Evolutionary conservation across 2,888 invertebrate species (phyloP).

Genomic region (Pilophorus perplexus): DNA sequence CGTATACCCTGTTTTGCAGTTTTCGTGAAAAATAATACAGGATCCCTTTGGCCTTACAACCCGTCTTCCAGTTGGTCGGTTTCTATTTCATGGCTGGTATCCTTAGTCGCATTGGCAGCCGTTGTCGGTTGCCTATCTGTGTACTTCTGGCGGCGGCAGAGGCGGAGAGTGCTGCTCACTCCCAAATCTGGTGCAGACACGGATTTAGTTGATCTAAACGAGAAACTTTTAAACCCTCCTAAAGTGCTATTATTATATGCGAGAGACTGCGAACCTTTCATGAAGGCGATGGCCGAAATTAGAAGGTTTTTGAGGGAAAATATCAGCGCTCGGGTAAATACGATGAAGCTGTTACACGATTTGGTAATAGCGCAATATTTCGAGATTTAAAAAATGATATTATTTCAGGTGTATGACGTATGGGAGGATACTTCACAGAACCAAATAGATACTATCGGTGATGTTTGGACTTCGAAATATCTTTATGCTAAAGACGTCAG

Average conservation of each 20-base stretch:
- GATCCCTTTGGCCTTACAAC: no score
- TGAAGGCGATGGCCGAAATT: slow-evolving; percentile 24
- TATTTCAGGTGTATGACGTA: slow-evolving; percentile 23
- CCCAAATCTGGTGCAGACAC: not conserved
- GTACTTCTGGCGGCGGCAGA: no score
- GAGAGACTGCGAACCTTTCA: slow-evolving; percentile 22
- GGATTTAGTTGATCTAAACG: not conserved
- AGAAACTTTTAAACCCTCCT: not conserved
- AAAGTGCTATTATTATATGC: slow-evolving; percentile 21
- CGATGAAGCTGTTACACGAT: no score
- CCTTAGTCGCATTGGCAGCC: not conserved
- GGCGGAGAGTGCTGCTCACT: not conserved
- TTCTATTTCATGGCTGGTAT: not conserved
- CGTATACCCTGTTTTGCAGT: no score
- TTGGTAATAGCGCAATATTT: no score
- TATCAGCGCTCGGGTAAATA: slow-evolving; percentile 1
- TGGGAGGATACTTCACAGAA: slow-evolving; percentile 16
- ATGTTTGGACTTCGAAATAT: not conserved
- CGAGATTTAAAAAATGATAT: no score
- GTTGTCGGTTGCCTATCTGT: not conserved
- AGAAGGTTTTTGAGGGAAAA: not conserved
- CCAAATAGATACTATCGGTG: slow-evolving; percentile 6
- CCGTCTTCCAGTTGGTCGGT: no score
- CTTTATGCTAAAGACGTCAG: not conserved
- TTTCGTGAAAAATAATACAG: no score